Evolutionary conservation across 1,140 invertebrate genomes (phyloP).

Genomic region (Drosophila gunungcola): DNA sequence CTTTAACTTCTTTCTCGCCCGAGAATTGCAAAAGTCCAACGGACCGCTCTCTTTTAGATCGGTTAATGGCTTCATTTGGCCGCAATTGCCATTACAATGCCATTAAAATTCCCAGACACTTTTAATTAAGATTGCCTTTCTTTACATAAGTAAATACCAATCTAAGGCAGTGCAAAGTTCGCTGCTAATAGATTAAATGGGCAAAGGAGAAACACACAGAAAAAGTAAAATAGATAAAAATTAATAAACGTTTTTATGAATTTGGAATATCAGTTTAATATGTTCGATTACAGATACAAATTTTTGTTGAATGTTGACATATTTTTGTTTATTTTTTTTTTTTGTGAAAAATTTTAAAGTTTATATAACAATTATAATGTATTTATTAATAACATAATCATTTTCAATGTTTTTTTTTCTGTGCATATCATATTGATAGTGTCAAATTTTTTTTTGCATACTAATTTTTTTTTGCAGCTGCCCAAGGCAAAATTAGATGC

Average conservation of each 20-base stretch:
- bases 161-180: slow-evolving; percentile 40
- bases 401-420: too few relatives aligned
- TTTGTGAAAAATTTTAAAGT: too few relatives aligned
- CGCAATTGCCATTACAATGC: slow-evolving; percentile 41
- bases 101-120: slow-evolving; percentile 34
- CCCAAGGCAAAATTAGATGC: slow-evolving; percentile 60
- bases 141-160: slow-evolving; percentile 29
- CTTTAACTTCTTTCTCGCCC: slow-evolving; percentile 37
- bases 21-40: slow-evolving; percentile 50
- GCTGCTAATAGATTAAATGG: slow-evolving; percentile 6
- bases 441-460: too few relatives aligned
- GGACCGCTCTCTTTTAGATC: slow-evolving; percentile 22
- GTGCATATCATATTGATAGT: too few relatives aligned
- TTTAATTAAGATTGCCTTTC: slow-evolving; percentile 38
- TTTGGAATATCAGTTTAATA: too few relatives aligned
- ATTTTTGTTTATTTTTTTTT: too few relatives aligned
- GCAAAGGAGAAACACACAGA: not conserved
- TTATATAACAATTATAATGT: too few relatives aligned
- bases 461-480: slow-evolving; percentile 8
- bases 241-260: too few relatives aligned
- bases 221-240: too few relatives aligned
- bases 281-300: too few relatives aligned
- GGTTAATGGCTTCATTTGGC: slow-evolving; percentile 48
- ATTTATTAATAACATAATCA: too few relatives aligned
- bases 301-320: too few relatives aligned